Conservation (phyloP, 2,888 invertebrate genomes). For the Tribolium freemani region DNA sequence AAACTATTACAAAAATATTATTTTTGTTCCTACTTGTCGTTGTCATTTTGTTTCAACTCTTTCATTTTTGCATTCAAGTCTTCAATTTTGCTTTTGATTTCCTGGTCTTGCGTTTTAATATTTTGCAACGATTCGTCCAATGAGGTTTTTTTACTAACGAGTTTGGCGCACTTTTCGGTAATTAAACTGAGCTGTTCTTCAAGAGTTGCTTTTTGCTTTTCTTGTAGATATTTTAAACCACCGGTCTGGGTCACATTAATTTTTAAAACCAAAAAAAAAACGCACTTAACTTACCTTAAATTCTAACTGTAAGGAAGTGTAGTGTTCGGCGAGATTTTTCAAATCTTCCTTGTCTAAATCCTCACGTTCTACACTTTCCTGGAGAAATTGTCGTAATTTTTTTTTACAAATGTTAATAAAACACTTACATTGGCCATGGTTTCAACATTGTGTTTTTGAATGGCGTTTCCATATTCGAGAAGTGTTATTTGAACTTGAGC, state of each 20-base stretch:
- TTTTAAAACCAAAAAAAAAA: background rate
- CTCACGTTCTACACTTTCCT: conserved; percentile 59
- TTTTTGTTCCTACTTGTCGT: conserved; percentile 71
- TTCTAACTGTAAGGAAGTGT: conserved; percentile 80
- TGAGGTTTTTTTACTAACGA: conserved; percentile 69
- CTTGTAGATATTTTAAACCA: conserved; percentile 54
- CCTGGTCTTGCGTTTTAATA: conserved; percentile 36
- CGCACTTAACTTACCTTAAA: conserved; percentile 72
- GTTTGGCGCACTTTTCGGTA: conserved; percentile 68
- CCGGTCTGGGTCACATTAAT: conserved; percentile 55
- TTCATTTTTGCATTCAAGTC: conserved; percentile 67
- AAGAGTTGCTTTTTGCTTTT: conserved; percentile 57
- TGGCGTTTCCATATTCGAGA: conserved; percentile 82
- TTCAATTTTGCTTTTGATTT: conserved; percentile 61
- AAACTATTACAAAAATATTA: too few species aligned
- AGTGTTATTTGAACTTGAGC: conserved; percentile 86
- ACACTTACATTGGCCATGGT: conserved; percentile 34
- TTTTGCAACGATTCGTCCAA: conserved; percentile 62
- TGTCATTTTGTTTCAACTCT: conserved; percentile 67
- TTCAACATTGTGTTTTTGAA: conserved; percentile 65
- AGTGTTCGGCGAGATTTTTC: conserved; percentile 77
- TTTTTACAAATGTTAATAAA: background rate
- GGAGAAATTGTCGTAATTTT: background rate
- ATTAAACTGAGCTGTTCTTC: conserved; percentile 61
- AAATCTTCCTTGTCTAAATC: conserved; percentile 75